Evolutionary conservation across 2,113 vertebrate species (phyloP).

Genomic region (Hyperoodon ampullatus): DNA sequence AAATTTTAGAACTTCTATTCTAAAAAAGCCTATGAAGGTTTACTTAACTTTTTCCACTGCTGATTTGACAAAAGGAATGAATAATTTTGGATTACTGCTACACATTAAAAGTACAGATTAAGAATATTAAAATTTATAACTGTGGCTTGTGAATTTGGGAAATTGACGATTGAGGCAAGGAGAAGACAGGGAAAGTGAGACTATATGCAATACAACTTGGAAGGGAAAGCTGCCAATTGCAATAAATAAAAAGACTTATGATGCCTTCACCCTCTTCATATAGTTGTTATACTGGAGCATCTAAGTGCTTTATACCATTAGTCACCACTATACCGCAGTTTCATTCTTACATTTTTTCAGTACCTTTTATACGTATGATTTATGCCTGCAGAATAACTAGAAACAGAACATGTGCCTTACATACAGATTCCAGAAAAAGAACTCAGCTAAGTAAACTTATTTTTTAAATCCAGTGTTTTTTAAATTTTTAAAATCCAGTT

Average conservation of each 20-base stretch:
- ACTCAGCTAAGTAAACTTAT: background rate
- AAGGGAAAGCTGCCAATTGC: conserved; percentile 54
- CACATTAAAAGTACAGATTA: background rate
- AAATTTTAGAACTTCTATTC: background rate
- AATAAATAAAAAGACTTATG: conserved; percentile 51
- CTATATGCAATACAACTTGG: background rate
- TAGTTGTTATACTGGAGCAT: background rate
- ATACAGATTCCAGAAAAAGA: background rate
- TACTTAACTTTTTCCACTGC: background rate
- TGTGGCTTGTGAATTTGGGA: background rate
- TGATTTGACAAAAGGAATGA: conserved; percentile 17
- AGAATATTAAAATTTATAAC: conserved; percentile 9
- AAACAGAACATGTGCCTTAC: background rate
- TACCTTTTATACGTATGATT: conserved; percentile 55
- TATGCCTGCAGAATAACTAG: conserved; percentile 40
- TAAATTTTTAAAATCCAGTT: background rate
- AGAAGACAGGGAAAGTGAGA: background rate
- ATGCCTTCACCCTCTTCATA: conserved; percentile 43
- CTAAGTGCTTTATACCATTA: conserved; percentile 70
- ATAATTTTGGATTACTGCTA: background rate
- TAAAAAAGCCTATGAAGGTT: background rate
- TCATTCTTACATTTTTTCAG: conserved; percentile 28
- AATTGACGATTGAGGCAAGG: background rate
- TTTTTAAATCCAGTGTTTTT: background rate
- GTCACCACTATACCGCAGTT: conserved; percentile 16